Percentiles rank a stretch among this genome's conserved stretches.
phyloP scores from a whole-genome alignment of 1,140 invertebrate genomes.

The Calephelis nemesis region DNA sequence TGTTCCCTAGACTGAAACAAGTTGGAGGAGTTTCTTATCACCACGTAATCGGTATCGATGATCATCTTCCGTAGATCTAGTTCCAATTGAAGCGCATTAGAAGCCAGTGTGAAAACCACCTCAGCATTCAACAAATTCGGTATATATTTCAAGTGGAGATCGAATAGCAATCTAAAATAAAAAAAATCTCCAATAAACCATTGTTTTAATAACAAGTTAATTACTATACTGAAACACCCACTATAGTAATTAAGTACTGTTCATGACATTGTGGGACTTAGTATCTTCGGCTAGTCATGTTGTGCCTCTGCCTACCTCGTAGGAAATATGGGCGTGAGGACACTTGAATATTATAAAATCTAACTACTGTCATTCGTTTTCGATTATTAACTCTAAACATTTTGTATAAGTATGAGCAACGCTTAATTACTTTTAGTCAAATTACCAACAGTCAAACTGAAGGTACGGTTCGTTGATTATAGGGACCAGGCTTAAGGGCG shows the following conservation, averaged over 20 bases:
- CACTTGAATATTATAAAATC: too few relatives aligned
- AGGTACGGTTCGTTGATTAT: too few relatives aligned
- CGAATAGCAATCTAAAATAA: conserved; percentile 42
- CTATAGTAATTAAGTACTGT: background rate
- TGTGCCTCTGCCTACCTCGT: too few relatives aligned
- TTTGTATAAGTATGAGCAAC: too few relatives aligned
- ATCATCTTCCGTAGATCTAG: conserved; percentile 47
- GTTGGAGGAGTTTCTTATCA: conserved; percentile 27
- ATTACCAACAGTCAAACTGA: too few relatives aligned
- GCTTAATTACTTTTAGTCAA: too few relatives aligned
- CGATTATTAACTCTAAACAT: too few relatives aligned
- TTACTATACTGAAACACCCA: background rate
- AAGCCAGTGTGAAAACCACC: conserved; percentile 42
- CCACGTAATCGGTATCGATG: conserved; percentile 37
- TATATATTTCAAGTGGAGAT: conserved; percentile 39
- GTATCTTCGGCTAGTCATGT: too few relatives aligned
- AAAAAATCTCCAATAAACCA: background rate
- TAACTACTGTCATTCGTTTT: too few relatives aligned
- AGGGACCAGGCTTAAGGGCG: too few relatives aligned
- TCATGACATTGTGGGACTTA: too few relatives aligned
- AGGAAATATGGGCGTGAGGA: too few relatives aligned
- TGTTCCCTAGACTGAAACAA: conserved; percentile 21
- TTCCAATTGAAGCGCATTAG: conserved; percentile 42
- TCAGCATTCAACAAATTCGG: conserved; percentile 40
- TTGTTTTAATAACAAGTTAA: background rate